Conservation (phyloP, 2,888 invertebrate species). For the Pachydiplax longipennis region DNA sequence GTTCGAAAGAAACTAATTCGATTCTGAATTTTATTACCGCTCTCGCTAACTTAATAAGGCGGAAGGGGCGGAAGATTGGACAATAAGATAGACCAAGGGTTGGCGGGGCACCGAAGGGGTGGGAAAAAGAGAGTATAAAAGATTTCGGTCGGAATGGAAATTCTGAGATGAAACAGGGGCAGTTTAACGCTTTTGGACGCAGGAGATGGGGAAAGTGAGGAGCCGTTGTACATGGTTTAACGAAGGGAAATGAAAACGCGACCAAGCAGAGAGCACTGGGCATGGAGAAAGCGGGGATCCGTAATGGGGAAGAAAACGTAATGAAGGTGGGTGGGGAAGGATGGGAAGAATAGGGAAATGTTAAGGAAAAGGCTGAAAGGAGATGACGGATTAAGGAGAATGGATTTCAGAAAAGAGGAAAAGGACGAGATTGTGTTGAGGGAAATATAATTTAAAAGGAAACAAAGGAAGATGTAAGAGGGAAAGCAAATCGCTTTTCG, state of each 20-base stretch:
- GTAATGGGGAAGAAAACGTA: not conserved
- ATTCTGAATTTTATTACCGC: conserved; percentile 22
- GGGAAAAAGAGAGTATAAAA: not conserved
- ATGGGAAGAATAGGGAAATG: not conserved
- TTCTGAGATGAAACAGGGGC: not conserved
- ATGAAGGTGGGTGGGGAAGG: not conserved
- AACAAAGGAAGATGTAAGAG: not conserved
- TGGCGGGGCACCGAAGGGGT: not conserved
- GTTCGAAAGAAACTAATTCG: conserved; percentile 38
- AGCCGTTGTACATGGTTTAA: not conserved
- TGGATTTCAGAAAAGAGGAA: not conserved
- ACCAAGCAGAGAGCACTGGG: not conserved
- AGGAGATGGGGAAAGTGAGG: not conserved
- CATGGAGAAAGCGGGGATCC: not conserved
- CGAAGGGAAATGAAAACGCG: not conserved
- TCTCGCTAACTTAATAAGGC: conserved; percentile 29
- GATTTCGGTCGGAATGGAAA: not conserved
- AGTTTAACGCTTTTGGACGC: not conserved
- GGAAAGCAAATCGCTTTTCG: no score
- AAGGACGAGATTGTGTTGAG: not conserved
- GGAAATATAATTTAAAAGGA: not conserved
- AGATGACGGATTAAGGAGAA: not conserved
- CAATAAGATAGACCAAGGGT: conserved; percentile 4
- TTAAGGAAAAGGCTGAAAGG: not conserved
- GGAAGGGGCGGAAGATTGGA: conserved; percentile 8